Evolutionary conservation across 2,113 vertebrate genomes (phyloP), one percentile per base, ranked within the genome.

Genomic region (Paraplagusia blochii): DNA sequence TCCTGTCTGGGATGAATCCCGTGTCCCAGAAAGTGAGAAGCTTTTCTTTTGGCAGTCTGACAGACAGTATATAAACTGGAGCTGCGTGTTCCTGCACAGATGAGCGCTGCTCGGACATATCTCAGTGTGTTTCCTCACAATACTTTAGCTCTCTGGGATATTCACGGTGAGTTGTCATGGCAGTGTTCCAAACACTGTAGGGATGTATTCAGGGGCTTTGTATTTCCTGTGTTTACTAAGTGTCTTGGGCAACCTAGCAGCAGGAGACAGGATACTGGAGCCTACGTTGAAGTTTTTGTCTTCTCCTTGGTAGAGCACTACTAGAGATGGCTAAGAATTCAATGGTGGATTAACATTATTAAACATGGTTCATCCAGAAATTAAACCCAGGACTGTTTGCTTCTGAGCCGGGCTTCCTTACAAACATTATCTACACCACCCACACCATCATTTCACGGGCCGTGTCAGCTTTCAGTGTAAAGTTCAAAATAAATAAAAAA

Each of bases 121-220:
- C 84, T 80, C 82, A 73, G 82, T 76, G 79, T 82, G 81, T 67
- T 74, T 77, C 84, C 82, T 70, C 69, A 77, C 79, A 80, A 83
- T 75, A 74, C 57, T 29, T 72, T 8, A 6, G 54, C 84, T 75
- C 79, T 66, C 79, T 55, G 42, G 77, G 82, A 83, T 73, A 76
- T 75, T 71, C 72, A 64, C 74, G 76, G 17, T 79, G 82, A 76
- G 84, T 88, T 87, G 86, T 88, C 86, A 88, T 85, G 83, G 79
- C 81, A 84, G 74, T 80, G 69, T 66, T 88, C 74, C 86, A 81
- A 81, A 85, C 86, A 88, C 82, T 84, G 82, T 72, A 82, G 79
- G 84, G 84, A 84, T 78, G 84, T 69, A 78, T 83, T 85, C 83
- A 81, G 74, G 60, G 67, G 73, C 66, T 87, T 86, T 78, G 81